A percentile compares a stretch with the other conserved stretches of the same genome.
phyloP scores from a whole-genome alignment of 2,797 vertebrate species.

The Pseudomugil gertrudae region DNA sequence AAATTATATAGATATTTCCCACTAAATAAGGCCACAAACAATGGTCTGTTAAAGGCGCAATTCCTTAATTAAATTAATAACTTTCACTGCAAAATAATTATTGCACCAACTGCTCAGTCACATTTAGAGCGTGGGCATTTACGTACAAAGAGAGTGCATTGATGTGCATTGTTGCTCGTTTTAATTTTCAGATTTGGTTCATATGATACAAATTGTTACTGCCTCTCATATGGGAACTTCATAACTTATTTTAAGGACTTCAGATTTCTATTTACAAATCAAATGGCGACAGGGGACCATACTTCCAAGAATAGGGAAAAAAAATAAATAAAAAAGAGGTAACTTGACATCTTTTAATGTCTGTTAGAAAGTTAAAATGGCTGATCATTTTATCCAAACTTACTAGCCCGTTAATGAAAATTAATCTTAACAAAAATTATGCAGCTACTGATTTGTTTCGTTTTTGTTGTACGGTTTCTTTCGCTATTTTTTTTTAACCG shows the following conservation, averaged over 20 bases:
- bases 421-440: slow-evolving; percentile 40
- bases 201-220: slow-evolving; percentile 45
- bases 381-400: slow-evolving; percentile 62
- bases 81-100: slow-evolving; percentile 51
- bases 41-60: slow-evolving; percentile 53
- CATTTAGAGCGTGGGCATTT: slow-evolving; percentile 51
- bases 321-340: slow-evolving; percentile 52
- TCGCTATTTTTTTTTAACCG: slow-evolving; percentile 71
- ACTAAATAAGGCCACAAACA: slow-evolving; percentile 78
- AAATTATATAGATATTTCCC: slow-evolving; percentile 67
- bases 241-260: slow-evolving; percentile 77
- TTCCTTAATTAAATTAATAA: slow-evolving; percentile 41
- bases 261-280: slow-evolving; percentile 79
- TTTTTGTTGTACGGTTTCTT: slow-evolving; percentile 10
- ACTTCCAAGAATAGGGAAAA: background rate
- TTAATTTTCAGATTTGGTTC: slow-evolving; percentile 63
- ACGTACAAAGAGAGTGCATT: slow-evolving; percentile 70
- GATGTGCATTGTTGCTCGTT: slow-evolving; percentile 55
- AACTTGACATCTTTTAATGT: slow-evolving; percentile 65
- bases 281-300: slow-evolving; percentile 58
- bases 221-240: slow-evolving; percentile 59
- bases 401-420: slow-evolving; percentile 53
- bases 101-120: slow-evolving; percentile 43
- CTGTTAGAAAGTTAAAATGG: slow-evolving; percentile 74
- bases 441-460: slow-evolving; percentile 43